A percentile compares a stretch with the other conserved stretches of the same genome.
phyloP scores from a whole-genome alignment of 1,140 invertebrate species.

The Drosophila erecta region DNA sequence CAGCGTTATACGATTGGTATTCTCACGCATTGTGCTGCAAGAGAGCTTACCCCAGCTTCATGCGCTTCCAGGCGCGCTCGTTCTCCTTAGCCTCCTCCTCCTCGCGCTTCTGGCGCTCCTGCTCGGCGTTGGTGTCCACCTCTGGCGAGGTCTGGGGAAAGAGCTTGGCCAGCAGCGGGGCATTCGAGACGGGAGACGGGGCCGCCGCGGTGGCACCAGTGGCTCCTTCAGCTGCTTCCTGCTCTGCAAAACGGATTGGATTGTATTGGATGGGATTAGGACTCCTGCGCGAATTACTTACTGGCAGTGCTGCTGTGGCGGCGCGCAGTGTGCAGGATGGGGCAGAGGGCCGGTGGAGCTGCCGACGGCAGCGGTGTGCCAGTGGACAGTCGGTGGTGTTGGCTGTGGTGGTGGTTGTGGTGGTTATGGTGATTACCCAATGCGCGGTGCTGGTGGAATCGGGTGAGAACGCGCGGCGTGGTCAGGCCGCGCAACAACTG shows the following conservation, averaged over 20 bases:
- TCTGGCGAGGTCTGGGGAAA: slow-evolving; percentile 81
- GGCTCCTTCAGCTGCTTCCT: background rate
- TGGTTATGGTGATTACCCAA: slow-evolving; percentile 35
- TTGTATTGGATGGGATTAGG: background rate
- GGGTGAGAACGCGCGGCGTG: slow-evolving; percentile 30
- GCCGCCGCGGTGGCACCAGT: background rate
- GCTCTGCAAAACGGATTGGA: slow-evolving; percentile 3
- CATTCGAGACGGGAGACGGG: background rate
- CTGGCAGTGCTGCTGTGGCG: slow-evolving; percentile 15
- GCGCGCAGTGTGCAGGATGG: slow-evolving; percentile 16
- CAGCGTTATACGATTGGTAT: background rate
- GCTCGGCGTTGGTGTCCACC: slow-evolving; percentile 51
- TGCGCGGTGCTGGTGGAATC: slow-evolving; percentile 23
- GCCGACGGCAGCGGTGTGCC: background rate
- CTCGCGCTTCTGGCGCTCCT: slow-evolving; percentile 74
- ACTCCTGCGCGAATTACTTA: slow-evolving; percentile 3
- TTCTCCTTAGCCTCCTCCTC: slow-evolving; percentile 85
- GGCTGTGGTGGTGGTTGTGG: background rate
- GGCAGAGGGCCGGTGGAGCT: background rate
- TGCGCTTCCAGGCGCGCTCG: slow-evolving; percentile 87
- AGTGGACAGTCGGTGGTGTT: background rate
- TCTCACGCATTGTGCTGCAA: background rate
- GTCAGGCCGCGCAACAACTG: slow-evolving; percentile 54
- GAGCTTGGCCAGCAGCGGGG: slow-evolving; percentile 68
- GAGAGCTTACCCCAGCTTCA: slow-evolving; percentile 86